Conservation (phyloP, 1,140 invertebrate genomes). For the Drosophila kepulauana region DNA sequence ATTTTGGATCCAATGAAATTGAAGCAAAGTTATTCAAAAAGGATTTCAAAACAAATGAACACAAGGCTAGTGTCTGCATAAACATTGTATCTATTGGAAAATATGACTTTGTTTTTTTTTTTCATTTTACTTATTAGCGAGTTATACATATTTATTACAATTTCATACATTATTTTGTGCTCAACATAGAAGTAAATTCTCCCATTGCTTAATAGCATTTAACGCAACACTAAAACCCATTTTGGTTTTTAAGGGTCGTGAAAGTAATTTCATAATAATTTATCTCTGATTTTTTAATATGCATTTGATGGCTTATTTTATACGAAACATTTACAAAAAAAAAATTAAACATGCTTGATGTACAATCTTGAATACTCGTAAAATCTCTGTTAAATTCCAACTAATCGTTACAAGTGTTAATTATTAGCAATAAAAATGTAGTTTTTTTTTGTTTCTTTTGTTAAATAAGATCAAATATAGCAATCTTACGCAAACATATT, state of each 20-base stretch:
- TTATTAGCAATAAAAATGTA: constrained; percentile 27
- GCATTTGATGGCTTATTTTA: constrained; percentile 47
- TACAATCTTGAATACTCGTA: constrained; percentile 40
- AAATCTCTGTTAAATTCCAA: constrained; percentile 43
- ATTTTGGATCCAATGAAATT: too few species aligned
- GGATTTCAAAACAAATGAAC: not conserved
- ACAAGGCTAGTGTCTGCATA: not conserved
- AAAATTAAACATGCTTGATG: constrained; percentile 40
- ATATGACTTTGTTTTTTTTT: constrained; percentile 16
- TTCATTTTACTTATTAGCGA: constrained; percentile 40
- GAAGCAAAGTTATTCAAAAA: too few species aligned
- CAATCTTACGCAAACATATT: constrained; percentile 35
- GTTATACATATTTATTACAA: constrained; percentile 50
- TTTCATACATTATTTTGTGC: constrained; percentile 54
- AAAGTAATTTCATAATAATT: constrained; percentile 32
- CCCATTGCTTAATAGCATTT: constrained; percentile 7
- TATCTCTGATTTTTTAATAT: constrained; percentile 52
- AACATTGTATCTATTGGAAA: constrained; percentile 32
- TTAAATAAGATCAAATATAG: constrained; percentile 34
- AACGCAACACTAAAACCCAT: constrained; percentile 15
- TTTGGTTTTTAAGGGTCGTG: constrained; percentile 8
- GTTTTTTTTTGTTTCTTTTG: constrained; percentile 9
- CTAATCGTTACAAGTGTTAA: constrained; percentile 33
- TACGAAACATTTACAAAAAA: constrained; percentile 52
- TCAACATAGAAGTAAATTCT: constrained; percentile 39